Evolutionary conservation across 2,113 vertebrate species (phyloP), one percentile per base, ranked within the genome.

Genomic region (Tringa solitaria): DNA sequence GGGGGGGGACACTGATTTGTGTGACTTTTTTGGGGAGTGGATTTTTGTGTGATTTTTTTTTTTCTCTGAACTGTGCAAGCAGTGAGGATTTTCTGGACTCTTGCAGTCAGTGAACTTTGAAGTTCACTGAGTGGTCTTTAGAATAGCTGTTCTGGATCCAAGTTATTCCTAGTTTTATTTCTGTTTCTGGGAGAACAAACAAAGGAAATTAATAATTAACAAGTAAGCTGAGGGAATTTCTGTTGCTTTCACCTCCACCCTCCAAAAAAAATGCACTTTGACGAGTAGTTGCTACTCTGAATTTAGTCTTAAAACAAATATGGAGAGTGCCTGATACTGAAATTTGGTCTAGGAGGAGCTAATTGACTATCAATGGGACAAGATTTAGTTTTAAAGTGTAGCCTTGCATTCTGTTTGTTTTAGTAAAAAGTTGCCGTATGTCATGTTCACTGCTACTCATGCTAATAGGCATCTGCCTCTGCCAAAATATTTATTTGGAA

Each of bases 1-100:
- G 4, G 4, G 4, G 24, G 45, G 18, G 3, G 4, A 0, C 22
- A 8, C 8, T 60, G 5, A 56, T 22, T 30, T 48, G 19, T 54
- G 27, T 80, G 60, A 26, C 7, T 72, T 37, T 39, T 78, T 17
- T 2, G 7, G 53, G 20, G 17, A 18, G 3, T 32, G 12, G 7
- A 2, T 24, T 46, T 67, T 27, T 32, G 7, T 73, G 30, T 18
- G 8, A 17, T 8, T 45, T 45, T 45, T 45, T 45, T 45, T 16
- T 7, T 15, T 45, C 27, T 63, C 26, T 59, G 30, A 68, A 13
- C 21, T 61, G 15, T 59, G 2, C 3, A 32, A 77, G 19, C 18
- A 79, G 27, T 45, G 37, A 63, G 32, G 20, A 22, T 59, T 59
- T 87, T 78, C 41, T 87, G 30, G 30, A 37, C 24, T 30, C 10